Percentiles rank a stretch among this genome's conserved stretches.
Evolutionary conservation across 2,888 invertebrate genomes (phyloP).

Genomic region (Dyspetes luteomarginatus): DNA sequence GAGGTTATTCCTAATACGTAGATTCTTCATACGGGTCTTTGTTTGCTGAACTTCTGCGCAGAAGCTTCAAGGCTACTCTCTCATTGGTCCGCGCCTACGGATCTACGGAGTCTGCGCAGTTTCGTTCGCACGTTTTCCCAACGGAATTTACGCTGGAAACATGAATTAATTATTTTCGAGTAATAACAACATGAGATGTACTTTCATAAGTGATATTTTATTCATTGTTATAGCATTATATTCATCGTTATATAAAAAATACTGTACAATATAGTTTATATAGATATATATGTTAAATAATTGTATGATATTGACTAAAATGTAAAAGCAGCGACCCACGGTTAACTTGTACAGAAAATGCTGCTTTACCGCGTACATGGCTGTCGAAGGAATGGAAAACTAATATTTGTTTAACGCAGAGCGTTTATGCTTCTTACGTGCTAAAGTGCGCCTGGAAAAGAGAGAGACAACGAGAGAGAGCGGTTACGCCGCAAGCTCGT

Average conservation of each 20-base stretch:
- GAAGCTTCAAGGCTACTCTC: neutral
- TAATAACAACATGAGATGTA: neutral
- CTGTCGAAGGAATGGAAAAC: constrained; percentile 76
- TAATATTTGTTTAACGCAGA: constrained; percentile 66
- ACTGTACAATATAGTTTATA: constrained; percentile 74
- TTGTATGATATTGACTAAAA: constrained; percentile 30
- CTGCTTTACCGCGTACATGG: constrained; percentile 62
- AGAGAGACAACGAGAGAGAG: constrained; percentile 4
- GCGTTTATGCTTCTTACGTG: constrained; percentile 25
- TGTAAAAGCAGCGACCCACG: constrained; percentile 47
- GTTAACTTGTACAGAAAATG: constrained; percentile 36
- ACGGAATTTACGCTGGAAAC: neutral
- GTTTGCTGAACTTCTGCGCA: constrained; percentile 23
- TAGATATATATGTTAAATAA: constrained; percentile 59
- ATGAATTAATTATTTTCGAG: neutral
- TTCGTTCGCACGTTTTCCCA: neutral
- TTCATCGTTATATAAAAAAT: constrained; percentile 76
- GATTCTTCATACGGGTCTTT: constrained; percentile 28
- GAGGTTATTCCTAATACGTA: too few relatives aligned
- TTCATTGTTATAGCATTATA: constrained; percentile 46
- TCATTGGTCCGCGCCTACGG: neutral
- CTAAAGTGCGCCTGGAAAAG: constrained; percentile 34
- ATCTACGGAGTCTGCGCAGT: constrained; percentile 18
- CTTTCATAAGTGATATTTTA: constrained; percentile 45
- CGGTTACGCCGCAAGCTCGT: constrained; percentile 12